Conservation (phyloP, 2,113 vertebrate species). For the Nycticryphes semicollaris region DNA sequence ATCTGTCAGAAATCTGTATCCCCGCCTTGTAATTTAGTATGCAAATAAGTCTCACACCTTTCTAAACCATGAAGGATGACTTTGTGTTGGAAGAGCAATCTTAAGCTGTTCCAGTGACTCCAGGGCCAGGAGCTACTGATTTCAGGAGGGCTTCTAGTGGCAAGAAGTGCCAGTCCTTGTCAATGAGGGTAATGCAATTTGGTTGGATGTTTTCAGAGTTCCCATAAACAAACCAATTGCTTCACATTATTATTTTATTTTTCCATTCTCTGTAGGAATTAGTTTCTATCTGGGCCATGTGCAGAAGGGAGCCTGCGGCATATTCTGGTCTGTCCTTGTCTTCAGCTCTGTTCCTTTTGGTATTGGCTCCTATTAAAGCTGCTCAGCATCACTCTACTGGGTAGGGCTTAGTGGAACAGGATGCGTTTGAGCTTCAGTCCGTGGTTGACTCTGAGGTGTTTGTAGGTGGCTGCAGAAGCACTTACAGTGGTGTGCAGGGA, state of each 20-base stretch:
- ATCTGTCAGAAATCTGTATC: constrained; percentile 19
- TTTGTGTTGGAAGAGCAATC: neutral
- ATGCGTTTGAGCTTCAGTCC: rapidly evolving
- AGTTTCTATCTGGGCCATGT: neutral
- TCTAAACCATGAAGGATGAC: neutral
- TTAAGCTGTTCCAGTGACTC: neutral
- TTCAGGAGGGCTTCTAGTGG: neutral
- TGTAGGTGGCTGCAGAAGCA: no score
- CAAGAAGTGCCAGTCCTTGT: neutral
- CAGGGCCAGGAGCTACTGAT: neutral
- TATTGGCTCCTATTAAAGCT: neutral
- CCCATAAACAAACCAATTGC: neutral
- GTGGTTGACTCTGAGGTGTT: no score
- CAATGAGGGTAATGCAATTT: rapidly evolving
- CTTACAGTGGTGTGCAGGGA: no score
- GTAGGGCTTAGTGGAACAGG: neutral
- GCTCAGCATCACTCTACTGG: neutral
- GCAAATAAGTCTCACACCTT: constrained; percentile 24
- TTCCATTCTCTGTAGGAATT: no score
- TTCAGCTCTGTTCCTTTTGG: neutral
- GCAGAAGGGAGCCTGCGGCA: neutral
- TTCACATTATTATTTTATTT: no score
- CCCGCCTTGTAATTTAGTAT: constrained; percentile 56
- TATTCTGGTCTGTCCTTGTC: neutral
- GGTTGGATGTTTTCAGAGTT: neutral